These are phyloP conservation scores for Philypnodon macrostomus DNA, from an alignment of 2,797 vertebrate species.

Conservation along the genomic window DNA sequence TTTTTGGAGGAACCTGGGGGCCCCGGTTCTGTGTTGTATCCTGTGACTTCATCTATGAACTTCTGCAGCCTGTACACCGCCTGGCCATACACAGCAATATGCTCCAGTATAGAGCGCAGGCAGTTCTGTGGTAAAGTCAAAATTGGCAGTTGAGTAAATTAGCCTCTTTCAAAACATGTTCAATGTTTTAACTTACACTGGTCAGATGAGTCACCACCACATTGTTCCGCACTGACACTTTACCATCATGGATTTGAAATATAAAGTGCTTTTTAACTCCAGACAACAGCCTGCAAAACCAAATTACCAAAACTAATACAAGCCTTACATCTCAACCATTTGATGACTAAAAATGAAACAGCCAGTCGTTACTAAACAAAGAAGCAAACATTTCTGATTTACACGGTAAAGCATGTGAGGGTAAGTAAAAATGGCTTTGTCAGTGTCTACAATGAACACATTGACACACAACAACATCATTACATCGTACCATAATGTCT, in stretches of 20 bases:
- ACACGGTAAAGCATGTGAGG: background rate
- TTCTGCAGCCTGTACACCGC: constrained; percentile 90
- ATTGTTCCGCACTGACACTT: constrained; percentile 88
- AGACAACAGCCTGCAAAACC: constrained; percentile 86
- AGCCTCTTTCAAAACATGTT: no score
- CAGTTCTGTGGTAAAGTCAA: constrained; percentile 78
- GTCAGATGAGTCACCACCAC: constrained; percentile 95
- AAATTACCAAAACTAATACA: background rate
- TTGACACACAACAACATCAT: constrained; percentile 9
- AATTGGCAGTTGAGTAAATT: no score
- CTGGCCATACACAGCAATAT: constrained; percentile 91
- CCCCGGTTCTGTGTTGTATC: constrained; percentile 79
- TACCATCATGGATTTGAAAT: constrained; percentile 91
- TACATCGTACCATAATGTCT: constrained; percentile 89
- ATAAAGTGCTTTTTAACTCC: constrained; percentile 95
- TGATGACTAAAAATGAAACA: background rate
- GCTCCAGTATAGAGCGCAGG: constrained; percentile 88
- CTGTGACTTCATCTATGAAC: constrained; percentile 95
- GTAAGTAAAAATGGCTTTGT: background rate
- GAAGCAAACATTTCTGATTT: background rate
- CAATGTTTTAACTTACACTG: constrained; percentile 78
- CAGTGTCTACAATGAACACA: constrained; percentile 9
- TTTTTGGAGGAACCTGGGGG: constrained; percentile 81
- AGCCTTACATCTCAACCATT: background rate
- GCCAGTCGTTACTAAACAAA: background rate